These are phyloP conservation scores for Orchesella cincta DNA, from an alignment of 1,140 invertebrate species.

Conservation along the genomic window DNA sequence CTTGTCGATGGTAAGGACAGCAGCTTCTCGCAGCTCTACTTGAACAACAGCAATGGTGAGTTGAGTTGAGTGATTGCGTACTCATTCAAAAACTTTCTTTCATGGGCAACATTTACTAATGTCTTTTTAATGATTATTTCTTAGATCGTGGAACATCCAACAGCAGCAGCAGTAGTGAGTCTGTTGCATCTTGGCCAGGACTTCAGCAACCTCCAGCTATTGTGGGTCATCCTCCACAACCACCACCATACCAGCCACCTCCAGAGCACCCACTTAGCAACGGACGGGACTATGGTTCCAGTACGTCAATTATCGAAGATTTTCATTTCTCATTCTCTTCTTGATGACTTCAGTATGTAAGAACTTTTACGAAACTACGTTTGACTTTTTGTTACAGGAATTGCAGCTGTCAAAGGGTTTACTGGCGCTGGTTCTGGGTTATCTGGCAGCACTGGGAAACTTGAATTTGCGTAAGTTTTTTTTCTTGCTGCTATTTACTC, in stretches of 20 bases:
- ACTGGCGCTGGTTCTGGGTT: conserved; percentile 31
- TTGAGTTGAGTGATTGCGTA: background rate
- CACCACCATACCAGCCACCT: conserved; percentile 54
- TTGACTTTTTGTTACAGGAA: background rate
- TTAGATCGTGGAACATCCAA: conserved; percentile 44
- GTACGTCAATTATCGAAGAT: too few relatives aligned
- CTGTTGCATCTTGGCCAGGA: conserved; percentile 63
- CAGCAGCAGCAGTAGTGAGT: conserved; percentile 73
- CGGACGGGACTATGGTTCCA: conserved; percentile 43
- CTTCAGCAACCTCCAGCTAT: background rate
- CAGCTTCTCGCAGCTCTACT: conserved; percentile 47
- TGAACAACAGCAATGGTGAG: conserved; percentile 39
- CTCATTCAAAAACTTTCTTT: background rate
- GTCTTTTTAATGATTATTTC: background rate
- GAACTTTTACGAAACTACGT: too few relatives aligned
- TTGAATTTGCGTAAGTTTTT: background rate
- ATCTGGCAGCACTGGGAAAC: conserved; percentile 30
- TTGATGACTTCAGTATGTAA: background rate
- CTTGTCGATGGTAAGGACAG: conserved; percentile 44
- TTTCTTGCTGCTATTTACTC: background rate
- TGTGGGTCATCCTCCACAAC: conserved; percentile 54
- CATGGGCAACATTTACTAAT: background rate
- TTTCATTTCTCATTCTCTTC: background rate
- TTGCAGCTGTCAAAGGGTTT: conserved; percentile 29
- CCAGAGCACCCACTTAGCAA: conserved; percentile 48